Conservation (phyloP, 2,113 vertebrate genomes). For the Vulpes vulpes region DNA sequence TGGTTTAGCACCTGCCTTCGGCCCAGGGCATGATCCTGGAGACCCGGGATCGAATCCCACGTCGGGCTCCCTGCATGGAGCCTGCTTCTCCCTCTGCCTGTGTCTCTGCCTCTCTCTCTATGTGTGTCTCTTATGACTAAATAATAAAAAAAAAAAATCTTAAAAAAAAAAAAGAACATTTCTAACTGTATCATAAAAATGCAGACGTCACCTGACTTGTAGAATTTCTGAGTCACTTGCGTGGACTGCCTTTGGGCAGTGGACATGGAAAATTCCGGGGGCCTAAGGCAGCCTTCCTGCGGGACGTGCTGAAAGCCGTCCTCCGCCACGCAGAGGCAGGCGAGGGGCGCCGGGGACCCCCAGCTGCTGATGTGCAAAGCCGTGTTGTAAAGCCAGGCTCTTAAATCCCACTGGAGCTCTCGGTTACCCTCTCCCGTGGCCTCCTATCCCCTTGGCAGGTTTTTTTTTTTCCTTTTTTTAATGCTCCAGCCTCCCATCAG, state of each 20-base stretch:
- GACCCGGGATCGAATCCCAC: no score
- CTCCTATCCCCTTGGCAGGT: background rate
- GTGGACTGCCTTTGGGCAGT: background rate
- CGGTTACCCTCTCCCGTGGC: background rate
- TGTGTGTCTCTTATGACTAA: no score
- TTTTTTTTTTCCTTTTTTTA: background rate
- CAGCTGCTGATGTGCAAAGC: background rate
- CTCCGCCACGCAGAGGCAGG: background rate
- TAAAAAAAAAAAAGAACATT: background rate
- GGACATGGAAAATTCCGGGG: background rate
- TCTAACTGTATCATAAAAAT: slow-evolving; percentile 3
- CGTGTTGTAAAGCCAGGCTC: background rate
- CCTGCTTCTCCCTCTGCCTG: no score
- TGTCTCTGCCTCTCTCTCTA: no score
- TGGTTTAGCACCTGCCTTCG: no score
- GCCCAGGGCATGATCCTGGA: no score
- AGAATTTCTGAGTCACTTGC: background rate
- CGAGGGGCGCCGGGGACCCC: rapidly evolving
- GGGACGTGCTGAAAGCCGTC: rapidly evolving
- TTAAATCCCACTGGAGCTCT: background rate
- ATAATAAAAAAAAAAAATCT: no score
- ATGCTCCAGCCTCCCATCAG: background rate
- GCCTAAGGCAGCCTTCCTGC: no score
- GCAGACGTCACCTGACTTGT: background rate
- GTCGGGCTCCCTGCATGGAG: no score